Conservation (phyloP, 2,888 invertebrate species). For the Hedya salicella region DNA sequence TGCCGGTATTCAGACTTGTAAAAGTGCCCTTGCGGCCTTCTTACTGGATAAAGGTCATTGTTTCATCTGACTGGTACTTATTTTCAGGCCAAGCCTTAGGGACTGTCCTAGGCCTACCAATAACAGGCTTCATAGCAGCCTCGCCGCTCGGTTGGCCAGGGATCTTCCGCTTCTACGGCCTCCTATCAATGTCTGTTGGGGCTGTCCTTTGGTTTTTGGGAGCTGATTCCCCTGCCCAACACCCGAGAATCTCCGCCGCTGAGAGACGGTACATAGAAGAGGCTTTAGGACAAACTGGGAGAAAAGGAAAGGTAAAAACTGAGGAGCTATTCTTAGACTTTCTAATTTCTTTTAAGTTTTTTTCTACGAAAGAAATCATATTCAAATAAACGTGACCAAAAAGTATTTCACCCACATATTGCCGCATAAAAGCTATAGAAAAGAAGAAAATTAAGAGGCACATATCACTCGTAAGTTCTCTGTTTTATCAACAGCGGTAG, state of each 20-base stretch:
- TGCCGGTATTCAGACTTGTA: too few species aligned
- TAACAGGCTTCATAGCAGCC: conserved; percentile 89
- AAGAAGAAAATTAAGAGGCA: too few species aligned
- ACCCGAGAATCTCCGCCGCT: conserved; percentile 85
- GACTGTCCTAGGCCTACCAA: conserved; percentile 89
- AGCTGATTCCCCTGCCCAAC: conserved; percentile 87
- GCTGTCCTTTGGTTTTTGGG: conserved; percentile 84
- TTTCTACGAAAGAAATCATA: too few species aligned
- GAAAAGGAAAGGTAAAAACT: background rate
- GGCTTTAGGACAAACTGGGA: conserved; percentile 77
- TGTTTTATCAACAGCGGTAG: too few species aligned
- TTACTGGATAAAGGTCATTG: too few species aligned
- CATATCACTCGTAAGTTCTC: too few species aligned
- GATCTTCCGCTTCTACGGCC: conserved; percentile 90
- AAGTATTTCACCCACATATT: too few species aligned
- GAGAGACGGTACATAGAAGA: conserved; percentile 89
- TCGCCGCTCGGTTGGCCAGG: conserved; percentile 91
- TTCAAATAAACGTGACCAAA: too few species aligned
- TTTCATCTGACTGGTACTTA: background rate
- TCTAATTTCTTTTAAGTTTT: too few species aligned
- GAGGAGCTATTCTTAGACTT: too few species aligned
- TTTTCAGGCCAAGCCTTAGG: conserved; percentile 90
- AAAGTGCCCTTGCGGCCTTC: too few species aligned
- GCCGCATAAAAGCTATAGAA: too few species aligned
- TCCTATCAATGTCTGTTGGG: conserved; percentile 85